Base-by-base conservation (phyloP, 2,797 vertebrate genomes). In the Aplochiton taeniatus region DNA sequence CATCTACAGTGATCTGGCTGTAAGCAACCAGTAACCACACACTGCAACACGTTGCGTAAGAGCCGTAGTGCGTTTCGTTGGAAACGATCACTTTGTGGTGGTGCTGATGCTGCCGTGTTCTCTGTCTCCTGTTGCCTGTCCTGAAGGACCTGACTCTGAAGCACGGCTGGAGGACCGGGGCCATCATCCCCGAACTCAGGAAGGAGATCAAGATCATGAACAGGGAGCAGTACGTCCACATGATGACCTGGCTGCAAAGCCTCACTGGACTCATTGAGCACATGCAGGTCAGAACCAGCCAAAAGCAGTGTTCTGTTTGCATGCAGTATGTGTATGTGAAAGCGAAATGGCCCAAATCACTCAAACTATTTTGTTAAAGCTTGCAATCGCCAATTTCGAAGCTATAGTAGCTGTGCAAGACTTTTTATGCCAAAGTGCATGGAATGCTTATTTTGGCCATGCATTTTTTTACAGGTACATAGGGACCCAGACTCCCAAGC, bases 181-280 rank as follows among this genome's bases (percentile, higher is more conserved):
- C 97, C 0, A 99, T 99, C 83, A 98, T 99, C 80, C 98, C 98
- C 0, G 97, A 99, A 87, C 84, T 99, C 45, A 88, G 96, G 56
- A 94, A 96, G 0, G 97, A 99, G 90, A 96, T 99, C 81, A 96
- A 92, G 83, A 98, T 96, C 79, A 99, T 99, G 96, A 99, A 99
- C 91, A 97, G 94, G 0, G 91, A 95, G 78, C 83, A 93, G 78
- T 99, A 96, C 51, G 86, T 95, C 66, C 94, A 96, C 79, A 94
- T 94, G 69, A 93, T 96, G 92, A 91, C 94, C 76, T 99, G 98
- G 98, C 88, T 98, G 57, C 96, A 98, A 85, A 93, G 94, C 11
- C 87, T 99, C 79, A 98, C 98, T 0, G 95, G 94, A 61, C 90
- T 99, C 49, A 80, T 99, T 65, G 97, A 99, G 65, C 93, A 95